These are phyloP conservation scores for Bhutanitis thaidina DNA, from an alignment of 2,888 invertebrate species.

Conservation along the genomic window DNA sequence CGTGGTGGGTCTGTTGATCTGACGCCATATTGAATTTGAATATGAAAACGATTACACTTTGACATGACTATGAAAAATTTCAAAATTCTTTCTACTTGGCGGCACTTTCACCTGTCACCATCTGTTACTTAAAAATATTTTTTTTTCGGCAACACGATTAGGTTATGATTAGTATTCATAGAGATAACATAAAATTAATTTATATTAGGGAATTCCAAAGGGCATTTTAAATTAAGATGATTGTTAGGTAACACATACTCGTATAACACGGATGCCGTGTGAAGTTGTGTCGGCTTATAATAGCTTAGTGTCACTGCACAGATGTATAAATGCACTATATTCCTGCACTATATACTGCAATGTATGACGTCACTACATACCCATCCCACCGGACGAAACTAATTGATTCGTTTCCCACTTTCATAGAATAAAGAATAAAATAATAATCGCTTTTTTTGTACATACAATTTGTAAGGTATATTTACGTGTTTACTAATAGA, in stretches of 20 bases:
- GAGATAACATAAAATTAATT: slow-evolving; percentile 2
- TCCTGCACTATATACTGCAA: background rate
- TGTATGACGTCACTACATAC: slow-evolving; percentile 2
- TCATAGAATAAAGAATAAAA: slow-evolving; percentile 40
- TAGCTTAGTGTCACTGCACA: background rate
- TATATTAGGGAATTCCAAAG: slow-evolving; percentile 13
- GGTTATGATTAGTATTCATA: background rate
- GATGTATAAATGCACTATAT: too few relatives aligned
- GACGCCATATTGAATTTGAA: slow-evolving; percentile 7
- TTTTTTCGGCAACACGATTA: background rate
- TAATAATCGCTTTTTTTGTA: slow-evolving; percentile 72
- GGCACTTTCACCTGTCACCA: too few relatives aligned
- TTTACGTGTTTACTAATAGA: slow-evolving; percentile 74
- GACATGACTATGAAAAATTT: too few relatives aligned
- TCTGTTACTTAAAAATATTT: too few relatives aligned
- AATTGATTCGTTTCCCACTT: slow-evolving; percentile 52
- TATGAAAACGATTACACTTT: too few relatives aligned
- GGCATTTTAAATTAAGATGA: slow-evolving; percentile 18
- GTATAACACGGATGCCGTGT: background rate
- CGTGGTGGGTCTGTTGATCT: slow-evolving; percentile 21
- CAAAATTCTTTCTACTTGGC: too few relatives aligned
- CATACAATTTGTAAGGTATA: slow-evolving; percentile 75
- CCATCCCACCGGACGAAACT: slow-evolving; percentile 7
- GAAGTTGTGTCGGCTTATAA: background rate
- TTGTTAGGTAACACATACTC: background rate